phyloP scores from a whole-genome alignment of 1,140 invertebrate species.

The Stegodyphus dumicola region DNA sequence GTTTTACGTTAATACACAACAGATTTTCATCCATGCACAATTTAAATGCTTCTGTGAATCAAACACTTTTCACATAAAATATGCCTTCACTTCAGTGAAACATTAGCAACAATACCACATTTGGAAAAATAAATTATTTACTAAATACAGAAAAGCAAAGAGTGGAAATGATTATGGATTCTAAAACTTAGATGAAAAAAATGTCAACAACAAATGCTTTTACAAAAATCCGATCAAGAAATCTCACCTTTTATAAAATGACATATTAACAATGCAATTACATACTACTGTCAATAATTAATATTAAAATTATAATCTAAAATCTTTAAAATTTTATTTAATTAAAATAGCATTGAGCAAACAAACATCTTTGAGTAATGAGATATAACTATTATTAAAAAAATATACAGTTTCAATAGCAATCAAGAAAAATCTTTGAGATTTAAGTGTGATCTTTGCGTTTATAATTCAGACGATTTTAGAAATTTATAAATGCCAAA shows the following conservation, averaged over 20 bases:
- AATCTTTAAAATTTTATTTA: not conserved
- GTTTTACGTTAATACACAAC: too few relatives aligned
- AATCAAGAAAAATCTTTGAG: too few relatives aligned
- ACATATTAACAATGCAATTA: not conserved
- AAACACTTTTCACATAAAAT: not conserved
- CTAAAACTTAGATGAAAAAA: not conserved
- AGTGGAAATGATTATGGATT: not conserved
- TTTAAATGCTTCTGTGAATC: not conserved
- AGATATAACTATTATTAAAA: not conserved
- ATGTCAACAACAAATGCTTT: not conserved
- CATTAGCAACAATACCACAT: not conserved
- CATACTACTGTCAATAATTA: not conserved
- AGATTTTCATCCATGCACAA: too few relatives aligned
- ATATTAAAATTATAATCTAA: not conserved
- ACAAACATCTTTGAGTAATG: constrained; percentile 1
- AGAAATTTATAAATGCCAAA: constrained; percentile 6
- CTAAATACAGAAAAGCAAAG: not conserved
- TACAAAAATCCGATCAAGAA: not conserved
- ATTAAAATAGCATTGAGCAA: not conserved
- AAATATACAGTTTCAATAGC: not conserved
- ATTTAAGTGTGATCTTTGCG: too few relatives aligned
- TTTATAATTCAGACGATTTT: too few relatives aligned
- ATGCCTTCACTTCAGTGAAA: not conserved
- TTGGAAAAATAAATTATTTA: not conserved
- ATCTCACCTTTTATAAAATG: not conserved